These are phyloP conservation scores for Pangasius larnaudii DNA, from an alignment of 2,797 vertebrate species.

Conservation along the genomic window DNA sequence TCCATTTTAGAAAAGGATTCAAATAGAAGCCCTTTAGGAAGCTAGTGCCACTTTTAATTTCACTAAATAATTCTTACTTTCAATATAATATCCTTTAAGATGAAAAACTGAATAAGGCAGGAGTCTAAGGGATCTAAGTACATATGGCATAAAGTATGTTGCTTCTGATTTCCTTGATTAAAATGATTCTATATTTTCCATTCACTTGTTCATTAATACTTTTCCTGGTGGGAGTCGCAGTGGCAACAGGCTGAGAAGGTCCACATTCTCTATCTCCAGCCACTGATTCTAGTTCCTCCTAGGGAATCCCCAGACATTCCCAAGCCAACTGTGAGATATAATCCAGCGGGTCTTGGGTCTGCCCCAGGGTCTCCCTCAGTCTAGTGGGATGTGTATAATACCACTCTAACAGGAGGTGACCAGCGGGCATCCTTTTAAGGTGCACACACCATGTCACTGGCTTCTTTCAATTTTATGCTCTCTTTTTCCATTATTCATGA, in stretches of 20 bases:
- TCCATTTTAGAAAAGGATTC: neutral
- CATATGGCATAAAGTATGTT: neutral
- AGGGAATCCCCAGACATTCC: neutral
- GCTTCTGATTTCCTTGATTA: neutral
- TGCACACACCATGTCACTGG: neutral
- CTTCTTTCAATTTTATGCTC: neutral
- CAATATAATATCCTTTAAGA: neutral
- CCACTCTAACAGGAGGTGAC: neutral
- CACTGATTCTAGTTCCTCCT: neutral
- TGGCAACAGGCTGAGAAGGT: neutral
- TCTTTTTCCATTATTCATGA: neutral
- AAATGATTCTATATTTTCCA: neutral
- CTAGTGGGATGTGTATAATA: neutral
- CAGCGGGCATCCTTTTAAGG: neutral
- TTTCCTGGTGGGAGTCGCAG: neutral
- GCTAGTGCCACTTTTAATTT: neutral
- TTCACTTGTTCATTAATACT: neutral
- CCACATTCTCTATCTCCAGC: neutral
- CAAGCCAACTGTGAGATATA: neutral
- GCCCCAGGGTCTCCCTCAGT: neutral
- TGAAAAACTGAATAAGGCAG: neutral
- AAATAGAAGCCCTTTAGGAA: neutral
- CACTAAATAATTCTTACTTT: neutral
- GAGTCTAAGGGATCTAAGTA: neutral
- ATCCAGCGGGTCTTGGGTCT: neutral